phyloP scores from a whole-genome alignment of 2,797 vertebrate genomes.

The Huso huso region DNA sequence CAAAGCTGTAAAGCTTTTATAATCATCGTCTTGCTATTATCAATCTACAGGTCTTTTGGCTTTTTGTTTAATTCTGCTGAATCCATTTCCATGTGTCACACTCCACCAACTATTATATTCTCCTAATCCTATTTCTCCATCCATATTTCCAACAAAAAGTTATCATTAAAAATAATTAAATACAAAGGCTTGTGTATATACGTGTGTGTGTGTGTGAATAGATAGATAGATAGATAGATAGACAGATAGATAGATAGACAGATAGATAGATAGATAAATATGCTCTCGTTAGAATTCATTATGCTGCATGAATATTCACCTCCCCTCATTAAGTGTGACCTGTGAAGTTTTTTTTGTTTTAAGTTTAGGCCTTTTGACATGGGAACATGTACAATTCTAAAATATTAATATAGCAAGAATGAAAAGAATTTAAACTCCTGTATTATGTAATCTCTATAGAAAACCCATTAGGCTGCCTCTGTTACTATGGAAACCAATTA shows the following conservation, averaged over 20 bases:
- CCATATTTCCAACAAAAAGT: neutral
- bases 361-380: neutral
- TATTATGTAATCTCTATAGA: neutral
- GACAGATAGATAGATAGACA: too few relatives aligned
- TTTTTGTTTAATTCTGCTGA: too few relatives aligned
- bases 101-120: too few relatives aligned
- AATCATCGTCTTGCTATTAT: too few relatives aligned
- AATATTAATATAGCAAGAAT: conserved; percentile 1
- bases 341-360: neutral
- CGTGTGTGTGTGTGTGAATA: too few relatives aligned
- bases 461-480: neutral
- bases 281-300: neutral
- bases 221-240: too few relatives aligned
- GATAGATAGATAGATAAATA: too few relatives aligned
- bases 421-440: neutral
- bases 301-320: neutral
- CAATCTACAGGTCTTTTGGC: too few relatives aligned
- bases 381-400: neutral
- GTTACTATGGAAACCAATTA: neutral
- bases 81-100: too few relatives aligned
- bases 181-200: neutral
- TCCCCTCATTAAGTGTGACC: neutral
- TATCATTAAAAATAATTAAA: neutral
- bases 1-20: too few relatives aligned
- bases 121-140: neutral